Conservation (phyloP, 2,888 invertebrate species). For the Caenorhabditis afra region DNA sequence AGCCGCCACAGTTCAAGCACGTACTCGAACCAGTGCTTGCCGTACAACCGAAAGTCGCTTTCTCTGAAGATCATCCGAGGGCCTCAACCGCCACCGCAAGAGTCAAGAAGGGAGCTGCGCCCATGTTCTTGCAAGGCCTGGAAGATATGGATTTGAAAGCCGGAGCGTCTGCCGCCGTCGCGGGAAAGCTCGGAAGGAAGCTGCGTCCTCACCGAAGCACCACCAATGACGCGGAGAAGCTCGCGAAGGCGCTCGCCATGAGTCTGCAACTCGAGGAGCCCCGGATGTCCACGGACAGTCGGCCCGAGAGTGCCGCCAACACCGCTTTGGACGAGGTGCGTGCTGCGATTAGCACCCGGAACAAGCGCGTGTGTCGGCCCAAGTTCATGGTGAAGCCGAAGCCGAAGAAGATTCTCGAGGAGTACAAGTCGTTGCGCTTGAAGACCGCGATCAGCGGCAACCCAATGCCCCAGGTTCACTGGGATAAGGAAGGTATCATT, state of each 20-base stretch:
- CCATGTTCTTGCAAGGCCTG: conserved; percentile 76
- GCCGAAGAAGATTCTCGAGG: conserved; percentile 77
- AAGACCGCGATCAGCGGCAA: conserved; percentile 80
- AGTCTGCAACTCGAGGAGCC: conserved; percentile 54
- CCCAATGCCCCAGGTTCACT: conserved; percentile 75
- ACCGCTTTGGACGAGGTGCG: conserved; percentile 76
- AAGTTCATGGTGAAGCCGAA: conserved; percentile 79
- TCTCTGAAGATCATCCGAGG: conserved; percentile 65
- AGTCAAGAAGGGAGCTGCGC: conserved; percentile 73
- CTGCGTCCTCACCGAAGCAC: conserved; percentile 61
- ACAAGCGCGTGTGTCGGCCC: conserved; percentile 73
- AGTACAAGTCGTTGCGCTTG: conserved; percentile 78
- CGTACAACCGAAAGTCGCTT: conserved; percentile 67
- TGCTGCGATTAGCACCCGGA: conserved; percentile 71
- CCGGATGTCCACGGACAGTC: conserved; percentile 36
- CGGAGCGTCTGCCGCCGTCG: conserved; percentile 78
- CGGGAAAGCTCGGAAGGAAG: conserved; percentile 75
- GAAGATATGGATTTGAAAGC: conserved; percentile 79
- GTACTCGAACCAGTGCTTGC: conserved; percentile 56
- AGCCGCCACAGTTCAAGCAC: conserved; percentile 72
- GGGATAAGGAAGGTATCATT: conserved; percentile 78
- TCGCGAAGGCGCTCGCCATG: conserved; percentile 47
- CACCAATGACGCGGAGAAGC: conserved; percentile 51
- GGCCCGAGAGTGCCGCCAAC: conserved; percentile 53
- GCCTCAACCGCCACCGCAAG: conserved; percentile 60